Conservation (phyloP, 2,888 invertebrate genomes). For the Ferdinandea cuprea region DNA sequence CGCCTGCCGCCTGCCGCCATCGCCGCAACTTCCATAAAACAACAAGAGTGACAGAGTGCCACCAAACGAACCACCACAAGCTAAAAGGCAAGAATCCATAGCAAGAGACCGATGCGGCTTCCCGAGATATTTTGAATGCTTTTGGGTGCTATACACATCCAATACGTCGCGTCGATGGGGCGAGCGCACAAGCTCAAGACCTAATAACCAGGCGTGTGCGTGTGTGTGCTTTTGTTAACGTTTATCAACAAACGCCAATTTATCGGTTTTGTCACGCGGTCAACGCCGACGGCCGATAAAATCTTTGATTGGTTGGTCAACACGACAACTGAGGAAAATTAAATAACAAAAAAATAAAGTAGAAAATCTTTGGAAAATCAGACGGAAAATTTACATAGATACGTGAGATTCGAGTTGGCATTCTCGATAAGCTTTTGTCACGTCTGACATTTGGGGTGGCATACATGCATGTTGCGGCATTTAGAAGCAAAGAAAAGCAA, state of each 20-base stretch:
- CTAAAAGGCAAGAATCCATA: constrained; percentile 24
- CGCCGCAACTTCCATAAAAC: not conserved
- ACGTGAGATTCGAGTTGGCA: constrained; percentile 10
- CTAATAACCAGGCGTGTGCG: not conserved
- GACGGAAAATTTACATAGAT: constrained; percentile 25
- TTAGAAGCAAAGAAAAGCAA: not conserved
- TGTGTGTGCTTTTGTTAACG: constrained; percentile 15
- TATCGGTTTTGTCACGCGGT: constrained; percentile 66
- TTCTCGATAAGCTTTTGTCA: constrained; percentile 22
- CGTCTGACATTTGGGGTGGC: constrained; percentile 9
- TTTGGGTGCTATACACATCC: constrained; percentile 11
- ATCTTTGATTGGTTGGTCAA: constrained; percentile 50
- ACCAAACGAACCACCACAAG: constrained; percentile 6
- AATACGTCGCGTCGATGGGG: constrained; percentile 2
- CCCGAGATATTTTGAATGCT: constrained; percentile 46
- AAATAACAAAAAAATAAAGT: not conserved
- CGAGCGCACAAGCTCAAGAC: not conserved
- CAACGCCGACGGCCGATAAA: constrained; percentile 50
- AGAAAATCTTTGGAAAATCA: constrained; percentile 6
- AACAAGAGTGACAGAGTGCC: not conserved
- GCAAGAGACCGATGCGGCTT: constrained; percentile 39
- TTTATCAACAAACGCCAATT: constrained; percentile 60
- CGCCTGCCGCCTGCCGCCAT: not conserved
- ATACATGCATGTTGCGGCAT: not conserved
- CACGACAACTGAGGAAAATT: constrained; percentile 1